phyloP scores from a whole-genome alignment of 2,113 vertebrate species.

The Scomber japonicus region DNA sequence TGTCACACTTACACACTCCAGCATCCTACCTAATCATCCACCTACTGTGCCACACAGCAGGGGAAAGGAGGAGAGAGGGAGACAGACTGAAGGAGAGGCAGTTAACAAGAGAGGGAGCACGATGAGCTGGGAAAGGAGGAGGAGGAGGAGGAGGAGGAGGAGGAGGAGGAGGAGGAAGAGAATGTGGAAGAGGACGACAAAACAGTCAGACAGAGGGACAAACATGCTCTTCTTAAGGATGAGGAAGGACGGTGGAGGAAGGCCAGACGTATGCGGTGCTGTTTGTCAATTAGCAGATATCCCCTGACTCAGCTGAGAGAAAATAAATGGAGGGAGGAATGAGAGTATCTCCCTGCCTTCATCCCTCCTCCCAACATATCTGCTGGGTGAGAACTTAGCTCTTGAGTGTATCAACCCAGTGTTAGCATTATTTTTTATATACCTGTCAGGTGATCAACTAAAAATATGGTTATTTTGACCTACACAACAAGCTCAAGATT shows the following conservation, averaged over 20 bases:
- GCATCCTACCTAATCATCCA: conserved; percentile 83
- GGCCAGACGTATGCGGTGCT: conserved; percentile 35
- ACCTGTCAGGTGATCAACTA: not conserved
- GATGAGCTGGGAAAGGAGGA: conserved; percentile 37
- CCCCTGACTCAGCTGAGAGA: conserved; percentile 74
- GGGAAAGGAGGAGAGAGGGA: conserved; percentile 56
- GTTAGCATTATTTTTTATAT: not conserved
- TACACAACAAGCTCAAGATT: too few relatives aligned
- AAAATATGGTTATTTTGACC: too few relatives aligned
- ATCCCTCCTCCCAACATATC: conserved; percentile 26
- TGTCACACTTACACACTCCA: conserved; percentile 82
- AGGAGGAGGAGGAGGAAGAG: not conserved
- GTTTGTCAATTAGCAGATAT: conserved; percentile 78
- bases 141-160: not conserved
- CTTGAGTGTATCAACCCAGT: conserved; percentile 2
- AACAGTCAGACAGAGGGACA: conserved; percentile 36
- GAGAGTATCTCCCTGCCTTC: conserved; percentile 35
- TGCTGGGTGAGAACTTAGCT: conserved; percentile 39
- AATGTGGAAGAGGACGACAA: conserved; percentile 25
- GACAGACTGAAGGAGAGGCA: conserved; percentile 73
- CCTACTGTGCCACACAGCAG: conserved; percentile 79
- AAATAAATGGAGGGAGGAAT: conserved; percentile 54
- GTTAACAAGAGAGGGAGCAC: conserved; percentile 62
- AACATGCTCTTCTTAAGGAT: conserved; percentile 17
- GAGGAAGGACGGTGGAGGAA: conserved; percentile 26